phyloP scores from a whole-genome alignment of 2,888 invertebrate genomes.

The Carcina quercana region DNA sequence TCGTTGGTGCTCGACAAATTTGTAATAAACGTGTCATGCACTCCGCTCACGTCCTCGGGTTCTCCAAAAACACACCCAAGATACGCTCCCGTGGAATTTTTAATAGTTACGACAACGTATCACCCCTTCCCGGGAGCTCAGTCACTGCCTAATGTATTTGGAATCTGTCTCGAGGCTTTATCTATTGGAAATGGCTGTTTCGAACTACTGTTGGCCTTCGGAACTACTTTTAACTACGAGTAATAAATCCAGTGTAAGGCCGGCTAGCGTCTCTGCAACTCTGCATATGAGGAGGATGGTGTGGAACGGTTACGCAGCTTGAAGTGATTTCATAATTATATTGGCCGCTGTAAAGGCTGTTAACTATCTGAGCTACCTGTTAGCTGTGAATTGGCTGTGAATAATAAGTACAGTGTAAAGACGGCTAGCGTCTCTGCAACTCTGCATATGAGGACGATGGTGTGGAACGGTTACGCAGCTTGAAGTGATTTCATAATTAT shows the following conservation, averaged over 20 bases:
- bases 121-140: slow-evolving; percentile 29
- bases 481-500: no score
- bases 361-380: no score
- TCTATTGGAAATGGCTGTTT: slow-evolving; percentile 71
- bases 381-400: no score
- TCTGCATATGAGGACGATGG: no score
- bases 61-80: slow-evolving; percentile 31
- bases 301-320: slow-evolving; percentile 17
- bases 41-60: slow-evolving; percentile 32
- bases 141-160: slow-evolving; percentile 67
- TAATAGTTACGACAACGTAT: slow-evolving; percentile 50
- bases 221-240: slow-evolving; percentile 69
- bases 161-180: slow-evolving; percentile 67
- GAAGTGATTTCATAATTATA: no score
- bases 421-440: no score
- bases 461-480: no score
- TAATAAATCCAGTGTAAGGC: slow-evolving; percentile 65
- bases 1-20: slow-evolving; percentile 30
- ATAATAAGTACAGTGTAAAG: no score
- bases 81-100: slow-evolving; percentile 50
- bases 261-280: slow-evolving; percentile 44
- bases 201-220: slow-evolving; percentile 61
- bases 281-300: slow-evolving; percentile 48
- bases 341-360: no score
- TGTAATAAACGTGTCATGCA: slow-evolving; percentile 58